These are phyloP conservation scores for Manis javanica DNA, from an alignment of 2,797 vertebrate species.

Conservation along the genomic window DNA sequence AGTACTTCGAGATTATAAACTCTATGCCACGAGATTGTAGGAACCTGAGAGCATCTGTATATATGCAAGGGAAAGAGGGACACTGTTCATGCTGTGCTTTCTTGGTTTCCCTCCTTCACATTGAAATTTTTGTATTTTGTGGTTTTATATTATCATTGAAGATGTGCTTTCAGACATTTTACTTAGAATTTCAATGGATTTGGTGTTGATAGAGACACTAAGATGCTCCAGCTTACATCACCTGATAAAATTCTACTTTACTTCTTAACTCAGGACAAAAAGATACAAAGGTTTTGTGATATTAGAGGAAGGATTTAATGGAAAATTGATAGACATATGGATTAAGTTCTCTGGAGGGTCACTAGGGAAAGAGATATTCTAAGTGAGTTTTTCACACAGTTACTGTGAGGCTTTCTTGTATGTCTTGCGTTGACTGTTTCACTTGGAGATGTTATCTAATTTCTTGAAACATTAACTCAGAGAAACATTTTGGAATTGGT, in stretches of 20 bases:
- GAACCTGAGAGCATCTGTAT: not conserved
- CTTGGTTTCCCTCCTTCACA: not conserved
- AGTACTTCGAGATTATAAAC: not conserved
- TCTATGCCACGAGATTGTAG: not conserved
- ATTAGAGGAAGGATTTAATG: not conserved
- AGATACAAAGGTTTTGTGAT: not conserved
- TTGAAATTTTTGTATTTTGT: not conserved
- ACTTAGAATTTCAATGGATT: not conserved
- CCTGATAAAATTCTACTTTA: not conserved
- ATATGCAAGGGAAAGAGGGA: not conserved
- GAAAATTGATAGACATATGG: not conserved
- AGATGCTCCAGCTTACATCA: not conserved
- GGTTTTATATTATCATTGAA: not conserved
- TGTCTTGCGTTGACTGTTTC: not conserved
- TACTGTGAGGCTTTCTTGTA: not conserved
- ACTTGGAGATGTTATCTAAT: not conserved
- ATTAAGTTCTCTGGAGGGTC: not conserved
- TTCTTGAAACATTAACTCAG: not conserved
- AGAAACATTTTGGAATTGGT: not conserved
- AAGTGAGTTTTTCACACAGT: not conserved
- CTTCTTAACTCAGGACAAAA: not conserved
- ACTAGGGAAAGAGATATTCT: not conserved
- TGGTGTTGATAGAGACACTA: not conserved
- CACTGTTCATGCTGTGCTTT: fast-evolving
- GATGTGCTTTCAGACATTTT: not conserved